These are phyloP conservation scores for Crotalus helleri DNA, from an alignment of 2,113 vertebrate species.

Conservation along the genomic window DNA sequence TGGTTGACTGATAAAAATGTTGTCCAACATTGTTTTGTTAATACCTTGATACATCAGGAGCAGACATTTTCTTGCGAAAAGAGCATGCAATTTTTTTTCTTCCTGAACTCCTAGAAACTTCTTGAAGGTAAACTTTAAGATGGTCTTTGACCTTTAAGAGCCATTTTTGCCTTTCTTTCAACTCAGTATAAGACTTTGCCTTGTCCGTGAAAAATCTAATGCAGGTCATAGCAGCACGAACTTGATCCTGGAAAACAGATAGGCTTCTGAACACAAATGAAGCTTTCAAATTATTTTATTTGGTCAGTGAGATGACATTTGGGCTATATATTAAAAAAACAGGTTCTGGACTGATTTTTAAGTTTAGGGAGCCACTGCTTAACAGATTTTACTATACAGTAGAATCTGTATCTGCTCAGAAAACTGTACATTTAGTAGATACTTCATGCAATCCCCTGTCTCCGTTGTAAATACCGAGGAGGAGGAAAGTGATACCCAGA, in stretches of 20 bases:
- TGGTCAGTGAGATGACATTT: background rate
- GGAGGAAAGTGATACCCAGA: background rate
- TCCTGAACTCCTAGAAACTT: slow-evolving; percentile 78
- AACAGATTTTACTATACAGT: background rate
- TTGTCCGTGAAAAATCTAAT: slow-evolving; percentile 92
- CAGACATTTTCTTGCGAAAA: slow-evolving; percentile 92
- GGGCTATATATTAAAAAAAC: background rate
- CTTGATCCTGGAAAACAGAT: slow-evolving; percentile 80
- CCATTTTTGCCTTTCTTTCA: slow-evolving; percentile 89
- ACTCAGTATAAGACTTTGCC: slow-evolving; percentile 85
- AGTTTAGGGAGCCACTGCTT: background rate
- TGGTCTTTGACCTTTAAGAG: slow-evolving; percentile 93
- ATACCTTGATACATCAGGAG: slow-evolving; percentile 90
- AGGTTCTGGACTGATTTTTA: background rate
- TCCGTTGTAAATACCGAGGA: background rate
- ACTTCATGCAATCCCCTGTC: background rate
- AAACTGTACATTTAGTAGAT: background rate
- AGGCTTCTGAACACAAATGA: background rate
- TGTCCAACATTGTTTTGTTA: background rate
- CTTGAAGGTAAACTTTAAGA: slow-evolving; percentile 91
- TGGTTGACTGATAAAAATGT: background rate
- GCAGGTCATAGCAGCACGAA: slow-evolving; percentile 96
- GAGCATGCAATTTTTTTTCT: slow-evolving; percentile 76
- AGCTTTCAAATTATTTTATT: background rate
- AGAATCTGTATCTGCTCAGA: background rate